Evolutionary conservation across 2,888 invertebrate species (phyloP).

Genomic region (Malacosoma neustria): DNA sequence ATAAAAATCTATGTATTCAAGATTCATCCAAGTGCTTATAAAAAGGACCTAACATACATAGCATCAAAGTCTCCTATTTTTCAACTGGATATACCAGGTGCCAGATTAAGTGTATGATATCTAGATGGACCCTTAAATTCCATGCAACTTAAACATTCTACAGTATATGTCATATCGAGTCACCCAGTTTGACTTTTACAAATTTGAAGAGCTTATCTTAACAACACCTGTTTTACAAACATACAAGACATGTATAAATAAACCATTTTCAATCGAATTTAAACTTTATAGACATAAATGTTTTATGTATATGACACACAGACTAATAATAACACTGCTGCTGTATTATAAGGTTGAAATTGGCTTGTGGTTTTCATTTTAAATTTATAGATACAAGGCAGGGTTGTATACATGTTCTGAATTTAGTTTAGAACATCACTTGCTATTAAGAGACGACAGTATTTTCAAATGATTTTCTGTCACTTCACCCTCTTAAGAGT

Average conservation of each 20-base stretch:
- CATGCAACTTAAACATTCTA: no score
- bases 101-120: no score
- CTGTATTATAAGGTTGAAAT: background rate
- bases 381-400: no score
- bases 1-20: no score
- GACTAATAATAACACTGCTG: background rate
- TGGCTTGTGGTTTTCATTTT: no score
- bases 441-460: constrained; percentile 18
- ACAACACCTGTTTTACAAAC: constrained; percentile 31
- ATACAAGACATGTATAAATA: constrained; percentile 5
- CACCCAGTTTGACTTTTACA: constrained; percentile 40
- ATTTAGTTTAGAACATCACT: constrained; percentile 8
- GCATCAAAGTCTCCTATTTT: no score
- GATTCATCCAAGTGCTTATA: no score
- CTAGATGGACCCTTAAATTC: no score
- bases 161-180: constrained; percentile 14
- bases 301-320: background rate
- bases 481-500: constrained; percentile 22
- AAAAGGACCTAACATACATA: no score
- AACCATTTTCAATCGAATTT: background rate
- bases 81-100: no score
- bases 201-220: constrained; percentile 42
- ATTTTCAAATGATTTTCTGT: constrained; percentile 24
- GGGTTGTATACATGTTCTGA: no score
- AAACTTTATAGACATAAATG: background rate